Conservation (phyloP, 2,113 vertebrate genomes). For the Gallinago undulata region DNA sequence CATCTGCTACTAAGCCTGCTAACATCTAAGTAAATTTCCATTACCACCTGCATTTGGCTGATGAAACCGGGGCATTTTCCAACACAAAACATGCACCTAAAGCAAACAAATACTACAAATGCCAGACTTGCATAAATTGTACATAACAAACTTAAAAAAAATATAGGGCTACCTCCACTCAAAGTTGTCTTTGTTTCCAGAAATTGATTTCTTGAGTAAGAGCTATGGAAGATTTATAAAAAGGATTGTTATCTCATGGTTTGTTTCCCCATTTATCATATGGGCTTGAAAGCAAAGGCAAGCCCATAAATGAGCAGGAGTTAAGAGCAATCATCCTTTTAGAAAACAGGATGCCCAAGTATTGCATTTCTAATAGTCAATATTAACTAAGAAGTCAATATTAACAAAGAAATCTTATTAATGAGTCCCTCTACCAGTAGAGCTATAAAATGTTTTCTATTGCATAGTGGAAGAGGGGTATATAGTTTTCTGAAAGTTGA, state of each 20-base stretch:
- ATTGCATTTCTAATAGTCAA: not conserved
- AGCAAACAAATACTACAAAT: not conserved
- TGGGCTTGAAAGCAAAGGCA: conserved; percentile 1
- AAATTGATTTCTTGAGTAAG: conserved; percentile 3
- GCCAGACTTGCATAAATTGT: not conserved
- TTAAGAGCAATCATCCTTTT: conserved; percentile 12
- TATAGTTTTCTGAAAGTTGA: not conserved
- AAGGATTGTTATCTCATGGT: not conserved
- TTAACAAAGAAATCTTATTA: conserved; percentile 1
- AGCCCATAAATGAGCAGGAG: not conserved
- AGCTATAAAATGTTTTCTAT: not conserved
- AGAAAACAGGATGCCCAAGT: not conserved
- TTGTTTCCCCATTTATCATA: not conserved
- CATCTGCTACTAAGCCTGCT: not conserved
- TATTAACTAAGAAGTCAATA: not conserved
- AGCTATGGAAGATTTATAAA: conserved; percentile 19
- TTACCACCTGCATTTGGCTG: not conserved
- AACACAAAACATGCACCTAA: not conserved
- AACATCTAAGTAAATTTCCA: not conserved
- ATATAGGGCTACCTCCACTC: not conserved
- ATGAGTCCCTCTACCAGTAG: not conserved
- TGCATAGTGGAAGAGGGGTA: not conserved
- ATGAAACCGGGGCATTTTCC: not conserved
- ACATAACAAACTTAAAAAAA: not conserved
- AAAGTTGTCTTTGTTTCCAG: conserved; percentile 21